Evolutionary conservation across 1,140 invertebrate genomes (phyloP), one percentile per base, ranked within the genome.

Genomic region (Melitaea cinxia): DNA sequence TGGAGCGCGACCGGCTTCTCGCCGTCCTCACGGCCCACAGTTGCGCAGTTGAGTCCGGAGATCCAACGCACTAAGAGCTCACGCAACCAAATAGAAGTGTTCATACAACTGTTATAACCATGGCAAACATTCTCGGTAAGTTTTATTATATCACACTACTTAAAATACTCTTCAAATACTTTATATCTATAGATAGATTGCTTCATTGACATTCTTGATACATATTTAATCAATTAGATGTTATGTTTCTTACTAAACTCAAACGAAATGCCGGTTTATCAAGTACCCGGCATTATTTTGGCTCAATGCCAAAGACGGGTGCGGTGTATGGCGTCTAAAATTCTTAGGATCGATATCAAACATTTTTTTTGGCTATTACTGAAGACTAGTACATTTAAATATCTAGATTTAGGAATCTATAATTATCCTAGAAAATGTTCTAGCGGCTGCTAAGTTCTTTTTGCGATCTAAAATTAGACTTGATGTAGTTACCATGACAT

Each of bases 101-200:
- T 52, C 70, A 75, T 62, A 60, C 70, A 71, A 58, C 54, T 56
- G 56, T 37, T 60, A 47, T 52, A 70, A 83, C 49, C 73, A 89
- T 89, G 86, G 74, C 86, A 62, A 86, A 89, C 72, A 70, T 87
- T 68, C 71, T 89, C 67, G 86, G 86, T 89, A 64, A 89, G 84
- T 78, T 42, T 39, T 26, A 35, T 39, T 57, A 37, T 37, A 33
- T 37, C 45, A 30, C 39, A 50, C 30, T 30, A 15, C 1, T 35
- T 12, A 1, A 17, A 10, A 1, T 9, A 6, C 26, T 28, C 3
- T 7, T 4, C 1, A 14, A 1, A 17, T 42, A 6, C 37, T 17
- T 17, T 6, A 17, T 30, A 47, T 9, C n/a, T n/a, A n/a, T n/a
- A n/a, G n/a, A n/a, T n/a, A n/a, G n/a, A n/a, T n/a, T n/a, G 23